phyloP scores from a whole-genome alignment of 2,888 invertebrate species.

The Chromoteleia sp. region DNA sequence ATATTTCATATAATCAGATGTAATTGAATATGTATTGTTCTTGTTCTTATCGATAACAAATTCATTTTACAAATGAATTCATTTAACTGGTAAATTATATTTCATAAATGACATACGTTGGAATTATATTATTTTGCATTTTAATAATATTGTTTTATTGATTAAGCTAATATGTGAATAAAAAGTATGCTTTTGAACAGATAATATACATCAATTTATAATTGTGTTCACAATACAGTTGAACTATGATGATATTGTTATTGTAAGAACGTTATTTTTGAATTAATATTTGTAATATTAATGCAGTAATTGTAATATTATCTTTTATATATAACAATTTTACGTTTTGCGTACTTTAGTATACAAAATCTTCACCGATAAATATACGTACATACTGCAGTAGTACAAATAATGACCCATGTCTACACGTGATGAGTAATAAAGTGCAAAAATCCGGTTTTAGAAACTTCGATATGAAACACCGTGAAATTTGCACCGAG shows the following conservation, averaged over 20 bases:
- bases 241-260: too few species aligned
- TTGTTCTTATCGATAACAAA: slow-evolving; percentile 18
- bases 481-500: too few species aligned
- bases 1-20: slow-evolving; percentile 10
- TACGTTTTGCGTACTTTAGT: too few species aligned
- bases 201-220: slow-evolving; percentile 9
- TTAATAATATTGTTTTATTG: slow-evolving; percentile 29
- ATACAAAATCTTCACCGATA: too few species aligned
- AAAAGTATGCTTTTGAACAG: not conserved
- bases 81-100: slow-evolving; percentile 16
- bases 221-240: not conserved
- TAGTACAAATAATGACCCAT: too few species aligned
- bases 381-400: too few species aligned
- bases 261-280: not conserved
- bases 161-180: slow-evolving; percentile 21
- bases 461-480: too few species aligned
- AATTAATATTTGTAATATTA: not conserved
- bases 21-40: slow-evolving; percentile 8
- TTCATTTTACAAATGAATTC: slow-evolving; percentile 11
- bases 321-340: too few species aligned
- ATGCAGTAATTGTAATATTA: too few species aligned
- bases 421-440: too few species aligned
- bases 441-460: too few species aligned
- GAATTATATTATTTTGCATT: slow-evolving; percentile 1
- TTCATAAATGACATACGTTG: not conserved